These are phyloP conservation scores for Sebastes schlegelii DNA, from an alignment of 2,113 vertebrate species.

Conservation along the genomic window DNA sequence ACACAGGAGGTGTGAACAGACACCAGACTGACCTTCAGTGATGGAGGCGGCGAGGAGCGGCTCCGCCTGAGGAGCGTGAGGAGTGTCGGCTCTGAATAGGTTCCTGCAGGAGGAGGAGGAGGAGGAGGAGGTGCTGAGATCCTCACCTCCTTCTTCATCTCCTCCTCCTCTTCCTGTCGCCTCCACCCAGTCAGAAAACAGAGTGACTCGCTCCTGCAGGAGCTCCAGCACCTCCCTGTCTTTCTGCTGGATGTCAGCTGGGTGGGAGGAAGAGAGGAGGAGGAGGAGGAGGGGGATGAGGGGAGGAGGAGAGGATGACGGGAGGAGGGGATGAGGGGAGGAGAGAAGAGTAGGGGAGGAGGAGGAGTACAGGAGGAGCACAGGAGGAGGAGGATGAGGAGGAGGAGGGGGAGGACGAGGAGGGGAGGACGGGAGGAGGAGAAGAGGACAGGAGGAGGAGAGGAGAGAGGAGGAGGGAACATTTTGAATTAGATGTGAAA, in stretches of 20 bases:
- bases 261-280: neutral
- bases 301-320: neutral
- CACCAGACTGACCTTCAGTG: conserved; percentile 82
- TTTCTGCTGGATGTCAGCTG: conserved; percentile 92
- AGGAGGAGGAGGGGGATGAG: neutral
- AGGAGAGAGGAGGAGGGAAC: neutral
- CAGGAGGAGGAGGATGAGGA: neutral
- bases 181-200: conserved; percentile 89
- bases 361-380: no score
- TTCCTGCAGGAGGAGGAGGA: conserved; percentile 72
- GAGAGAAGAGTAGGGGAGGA: neutral
- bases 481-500: neutral
- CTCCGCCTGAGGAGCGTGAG: conserved; percentile 86
- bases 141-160: conserved; percentile 61
- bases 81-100: conserved; percentile 87
- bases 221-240: conserved; percentile 90
- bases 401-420: neutral
- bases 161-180: conserved; percentile 77
- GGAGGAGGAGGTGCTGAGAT: conserved; percentile 69
- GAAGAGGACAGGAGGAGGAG: neutral
- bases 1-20: no score
- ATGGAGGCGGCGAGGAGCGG: conserved; percentile 87
- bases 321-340: neutral
- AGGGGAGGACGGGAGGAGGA: neutral
- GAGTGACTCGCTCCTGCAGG: conserved; percentile 90